Evolutionary conservation across 2,888 invertebrate genomes (phyloP), one percentile per base, ranked within the genome.

Genomic region (Drosophila formosana): DNA sequence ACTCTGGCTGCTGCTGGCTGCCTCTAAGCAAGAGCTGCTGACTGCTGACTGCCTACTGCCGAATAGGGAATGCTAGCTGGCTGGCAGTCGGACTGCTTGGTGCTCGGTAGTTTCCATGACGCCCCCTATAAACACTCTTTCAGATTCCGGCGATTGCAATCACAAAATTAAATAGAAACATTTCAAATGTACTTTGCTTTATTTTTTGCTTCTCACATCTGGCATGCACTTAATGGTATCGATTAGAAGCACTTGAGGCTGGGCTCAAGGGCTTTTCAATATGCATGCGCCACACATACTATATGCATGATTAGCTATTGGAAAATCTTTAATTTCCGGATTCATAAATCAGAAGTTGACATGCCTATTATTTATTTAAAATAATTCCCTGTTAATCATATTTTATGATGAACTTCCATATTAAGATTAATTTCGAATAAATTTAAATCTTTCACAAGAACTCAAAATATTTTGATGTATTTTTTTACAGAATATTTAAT

Each of bases 101-200:
- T 18, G 28, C 64, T 74, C 78, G 70, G 79, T 75, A 75, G 75
- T 75, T 78, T 39, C 55, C 37, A 58, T 55, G 58, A 75, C 75
- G 75, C 79, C 75, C 75, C 79, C 75, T 58, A 69, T 75, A 75
- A 75, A 75, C 26, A 69, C 53, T 57, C 55, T 41, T 37, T 61
- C 25, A 74, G 75, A 78, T 70, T 69, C 53, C 45, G 45, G 70
- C 55, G 64, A 75, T 66, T 69, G 50, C 28, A 34, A 75, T 56
- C 71, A 50, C 2, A 49, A 60, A 68, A 55, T 18, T 18, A 34
- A 46, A 45, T 45, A 34, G 28, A 49, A 56, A 53, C 32, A 46
- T 45, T 53, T 53, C 2, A 26, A 45, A 53, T 37, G 34, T 1
- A 18, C 25, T 34, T 32, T 23, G 23, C 1, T 34, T 11, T 32